Evolutionary conservation across 1,140 invertebrate species (phyloP).

Genomic region (Anastrepha ludens): DNA sequence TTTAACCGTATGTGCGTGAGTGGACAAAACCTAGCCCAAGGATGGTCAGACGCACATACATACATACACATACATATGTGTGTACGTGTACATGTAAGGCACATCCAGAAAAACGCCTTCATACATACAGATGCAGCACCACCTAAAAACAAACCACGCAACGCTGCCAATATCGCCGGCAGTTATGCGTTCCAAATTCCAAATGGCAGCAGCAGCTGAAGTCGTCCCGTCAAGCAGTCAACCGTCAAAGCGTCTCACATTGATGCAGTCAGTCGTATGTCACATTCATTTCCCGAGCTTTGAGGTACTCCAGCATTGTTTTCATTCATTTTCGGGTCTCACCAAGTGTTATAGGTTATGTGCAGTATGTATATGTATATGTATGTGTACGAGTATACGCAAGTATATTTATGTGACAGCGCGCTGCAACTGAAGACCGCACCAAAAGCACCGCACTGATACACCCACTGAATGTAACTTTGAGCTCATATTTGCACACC

Average conservation of each 20-base stretch:
- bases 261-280: neutral
- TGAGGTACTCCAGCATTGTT: too few species aligned
- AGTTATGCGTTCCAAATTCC: constrained; percentile 19
- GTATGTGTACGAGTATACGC: too few species aligned
- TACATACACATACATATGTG: neutral
- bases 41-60: neutral
- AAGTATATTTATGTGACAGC: too few species aligned
- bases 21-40: neutral
- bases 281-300: constrained; percentile 3
- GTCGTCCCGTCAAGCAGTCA: constrained; percentile 15
- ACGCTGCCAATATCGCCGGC: neutral
- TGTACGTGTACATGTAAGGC: neutral
- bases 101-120: neutral
- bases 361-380: too few species aligned
- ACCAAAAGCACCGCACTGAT: too few species aligned
- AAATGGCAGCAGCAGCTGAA: neutral
- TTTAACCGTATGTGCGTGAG: constrained; percentile 18
- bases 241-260: neutral
- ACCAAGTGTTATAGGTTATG: too few species aligned
- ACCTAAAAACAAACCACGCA: neutral
- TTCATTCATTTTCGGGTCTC: too few species aligned
- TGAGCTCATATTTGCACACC: neutral
- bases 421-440: too few species aligned
- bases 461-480: neutral
- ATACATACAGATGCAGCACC: neutral